Base-by-base conservation (phyloP, 2,113 vertebrate genomes). In the Hiodon alosoides region DNA sequence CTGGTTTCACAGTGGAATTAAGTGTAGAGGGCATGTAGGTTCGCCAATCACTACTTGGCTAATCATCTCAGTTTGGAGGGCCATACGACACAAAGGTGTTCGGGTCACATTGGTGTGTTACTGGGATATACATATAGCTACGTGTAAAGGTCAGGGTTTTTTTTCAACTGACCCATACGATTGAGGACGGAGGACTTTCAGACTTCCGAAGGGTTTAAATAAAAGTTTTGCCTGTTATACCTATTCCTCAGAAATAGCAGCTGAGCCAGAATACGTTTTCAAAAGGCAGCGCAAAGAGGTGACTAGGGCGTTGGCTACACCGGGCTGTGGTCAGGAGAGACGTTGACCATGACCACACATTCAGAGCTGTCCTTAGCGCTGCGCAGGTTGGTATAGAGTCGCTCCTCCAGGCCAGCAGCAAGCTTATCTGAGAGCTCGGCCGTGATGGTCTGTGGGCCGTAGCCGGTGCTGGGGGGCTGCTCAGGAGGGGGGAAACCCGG, bases 241-340 rank as follows among this genome's bases (percentile, higher is more conserved):
- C 62, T 8, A 6, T 64, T 64, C 61, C 61, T 17, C 61, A 3
- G 64, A 31, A 31, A 31, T 31, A 31, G 31, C 51, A 69, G 50
- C 9, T 50, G n/a, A 17, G 7, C 6, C 10, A 69, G 7, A 16
- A 69, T 4, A 16, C 55, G 1, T 57, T 11, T 57, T 11, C 7
- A 7, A 6, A 7, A 50, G n/a, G 67, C n/a, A 50, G 51, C 14
- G 5, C 4, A 57, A 59, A 31, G 16, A 48, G 16, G 50, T 11
- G 59, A 66, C 7, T 6, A 52, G 17, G 72, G 14, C 14, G 16
- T 31, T 50, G 46, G 16, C 78, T 92, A 94, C 68, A 86, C 91
- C 0, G 90, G 90, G 81, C 93, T 92, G 83, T 84, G 91, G 80
- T 92, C 91, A 0, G 90, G 92, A 58, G 91, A 89, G 0, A 87